phyloP scores from a whole-genome alignment of 2,888 invertebrate species.

The Alentia gelatinosa region DNA sequence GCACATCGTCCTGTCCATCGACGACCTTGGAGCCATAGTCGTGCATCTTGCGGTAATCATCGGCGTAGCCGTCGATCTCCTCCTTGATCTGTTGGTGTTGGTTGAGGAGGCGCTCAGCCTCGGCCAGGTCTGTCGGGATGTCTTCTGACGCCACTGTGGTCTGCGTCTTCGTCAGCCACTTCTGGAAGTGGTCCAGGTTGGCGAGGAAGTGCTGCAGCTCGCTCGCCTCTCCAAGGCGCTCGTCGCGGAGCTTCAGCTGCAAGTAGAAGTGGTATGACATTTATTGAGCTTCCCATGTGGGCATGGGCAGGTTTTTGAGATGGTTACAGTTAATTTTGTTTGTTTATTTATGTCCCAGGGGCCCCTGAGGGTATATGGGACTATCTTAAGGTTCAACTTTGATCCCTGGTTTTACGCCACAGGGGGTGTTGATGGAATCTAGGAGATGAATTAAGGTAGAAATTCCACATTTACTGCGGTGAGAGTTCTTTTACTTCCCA shows the following conservation, averaged over 20 bases:
- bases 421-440: too few relatives aligned
- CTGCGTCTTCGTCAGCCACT: constrained; percentile 99
- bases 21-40: constrained; percentile 90
- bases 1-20: constrained; percentile 91
- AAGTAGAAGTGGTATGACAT: too few relatives aligned
- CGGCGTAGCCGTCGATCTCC: constrained; percentile 99
- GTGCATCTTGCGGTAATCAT: constrained; percentile 99
- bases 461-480: too few relatives aligned
- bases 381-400: too few relatives aligned
- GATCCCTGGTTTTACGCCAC: too few relatives aligned
- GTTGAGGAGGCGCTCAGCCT: constrained; percentile 97
- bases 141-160: constrained; percentile 86
- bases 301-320: too few relatives aligned
- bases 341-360: too few relatives aligned
- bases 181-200: constrained; percentile 99
- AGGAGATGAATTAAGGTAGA: too few relatives aligned
- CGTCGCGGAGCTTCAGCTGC: constrained; percentile 96
- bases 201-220: constrained; percentile 93
- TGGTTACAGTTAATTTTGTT: too few relatives aligned
- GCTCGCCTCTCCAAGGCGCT: constrained; percentile 98
- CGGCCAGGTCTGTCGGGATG: constrained; percentile 82
- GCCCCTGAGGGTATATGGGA: too few relatives aligned
- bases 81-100: constrained; percentile 99
- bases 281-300: too few relatives aligned
- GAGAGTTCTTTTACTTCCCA: too few relatives aligned